phyloP scores from a whole-genome alignment of 1,140 invertebrate genomes.

The Nephotettix cincticeps region DNA sequence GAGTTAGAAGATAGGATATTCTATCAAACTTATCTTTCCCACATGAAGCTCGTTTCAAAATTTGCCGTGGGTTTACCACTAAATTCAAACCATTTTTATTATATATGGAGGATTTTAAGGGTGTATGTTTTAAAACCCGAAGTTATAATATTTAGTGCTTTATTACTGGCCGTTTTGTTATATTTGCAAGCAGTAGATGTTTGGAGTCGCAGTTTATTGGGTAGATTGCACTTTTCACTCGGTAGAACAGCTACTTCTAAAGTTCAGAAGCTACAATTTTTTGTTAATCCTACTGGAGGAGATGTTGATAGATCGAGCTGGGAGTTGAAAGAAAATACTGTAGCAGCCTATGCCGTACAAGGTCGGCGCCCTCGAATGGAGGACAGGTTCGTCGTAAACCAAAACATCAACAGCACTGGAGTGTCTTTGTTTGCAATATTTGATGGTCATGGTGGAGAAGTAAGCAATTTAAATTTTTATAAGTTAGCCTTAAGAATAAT shows the following conservation, averaged over 20 bases:
- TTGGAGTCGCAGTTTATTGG: slow-evolving; percentile 73
- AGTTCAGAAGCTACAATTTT: slow-evolving; percentile 49
- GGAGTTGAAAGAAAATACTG: slow-evolving; percentile 70
- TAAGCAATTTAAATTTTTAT: too few species aligned
- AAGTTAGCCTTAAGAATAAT: too few species aligned
- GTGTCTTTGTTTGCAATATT: slow-evolving; percentile 89
- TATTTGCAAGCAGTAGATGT: slow-evolving; percentile 77
- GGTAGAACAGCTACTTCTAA: slow-evolving; percentile 55
- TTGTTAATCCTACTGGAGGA: slow-evolving; percentile 45
- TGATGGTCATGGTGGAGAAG: slow-evolving; percentile 93
- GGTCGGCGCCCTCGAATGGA: slow-evolving; percentile 89
- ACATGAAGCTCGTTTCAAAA: slow-evolving; percentile 78
- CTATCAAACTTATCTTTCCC: slow-evolving; percentile 78
- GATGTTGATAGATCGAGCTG: slow-evolving; percentile 61
- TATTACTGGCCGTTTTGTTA: slow-evolving; percentile 66
- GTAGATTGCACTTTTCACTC: slow-evolving; percentile 67
- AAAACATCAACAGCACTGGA: slow-evolving; percentile 70
- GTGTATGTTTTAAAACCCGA: slow-evolving; percentile 75
- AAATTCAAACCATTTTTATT: slow-evolving; percentile 54
- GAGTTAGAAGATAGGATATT: slow-evolving; percentile 82
- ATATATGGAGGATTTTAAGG: slow-evolving; percentile 72
- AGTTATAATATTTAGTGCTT: slow-evolving; percentile 62
- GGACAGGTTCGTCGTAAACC: slow-evolving; percentile 82
- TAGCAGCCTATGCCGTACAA: slow-evolving; percentile 85
- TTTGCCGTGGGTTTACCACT: slow-evolving; percentile 70